Base-by-base conservation (phyloP, 2,113 vertebrate species). In the Cyanoliseus patagonus region DNA sequence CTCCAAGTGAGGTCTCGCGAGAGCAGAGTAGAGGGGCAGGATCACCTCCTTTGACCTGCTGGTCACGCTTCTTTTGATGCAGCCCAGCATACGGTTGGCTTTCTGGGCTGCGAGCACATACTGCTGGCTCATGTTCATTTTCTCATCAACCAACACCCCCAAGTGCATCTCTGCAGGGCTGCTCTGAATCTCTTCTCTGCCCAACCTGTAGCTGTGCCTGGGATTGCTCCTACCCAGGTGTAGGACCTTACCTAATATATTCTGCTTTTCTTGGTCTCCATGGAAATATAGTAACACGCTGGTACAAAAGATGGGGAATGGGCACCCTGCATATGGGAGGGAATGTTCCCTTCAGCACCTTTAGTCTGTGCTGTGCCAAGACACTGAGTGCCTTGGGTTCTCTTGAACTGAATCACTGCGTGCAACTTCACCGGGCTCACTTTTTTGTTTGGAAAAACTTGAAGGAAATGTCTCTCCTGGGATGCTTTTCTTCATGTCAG, bases 291-390 rank as follows among this genome's bases (percentile, higher is more conserved):
- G n/a, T 31, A 31, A n/a, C 57, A 20, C 1, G 0, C 6, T 23
- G 30, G 61, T 14, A 25, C 11, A 5, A 53, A 91, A 44, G 70
- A 47, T 63, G 47, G 84, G 22, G 47, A 44, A 41, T 5, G 2
- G 67, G 63, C 78, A 83, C 35, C 15, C 64, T 47, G 49, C 0
- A 0, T n/a, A n/a, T 0, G 3, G 78, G 19, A 73, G 49, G 63
- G 42, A 44, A 8, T 8, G 19, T 79, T 91, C 72, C 59, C 72
- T 77, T 75, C n/a, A 46, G 67, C 78, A 70, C 44, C 81, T 86
- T 57, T 17, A 62, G 78, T 52, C 63, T 95, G 15, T n/a, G 59
- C 61, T 78, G 55, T 8, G 5, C 74, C 44, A 61, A 61, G 63
- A 19, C 9, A 19, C 62, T 2, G 41, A 80, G 37, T 55, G 59